Evolutionary conservation across 2,797 vertebrate species (phyloP), one percentile per base, ranked within the genome.

Genomic region (Spinibarbus caldwelli): DNA sequence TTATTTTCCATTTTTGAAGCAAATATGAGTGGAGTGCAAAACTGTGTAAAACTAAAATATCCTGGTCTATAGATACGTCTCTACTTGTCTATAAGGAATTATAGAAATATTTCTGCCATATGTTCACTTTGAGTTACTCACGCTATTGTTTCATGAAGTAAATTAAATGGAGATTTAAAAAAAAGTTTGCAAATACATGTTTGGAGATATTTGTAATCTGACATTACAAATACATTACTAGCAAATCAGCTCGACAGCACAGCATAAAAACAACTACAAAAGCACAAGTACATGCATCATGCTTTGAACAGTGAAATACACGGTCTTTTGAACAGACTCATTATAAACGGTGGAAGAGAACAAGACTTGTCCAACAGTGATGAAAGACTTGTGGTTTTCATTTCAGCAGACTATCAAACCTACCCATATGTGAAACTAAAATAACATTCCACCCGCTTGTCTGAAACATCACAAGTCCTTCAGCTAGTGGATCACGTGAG

Each of bases 381-480:
- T 73, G 71, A 73, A 73, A 73, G 71, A 73, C 26, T 19, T 47
- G 43, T 47, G 70, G 15, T 19, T 73, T 49, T 77, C 49, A 52
- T 23, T 77, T 21, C 31, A 26, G 47, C 31, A 77, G 21, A 77
- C 34, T 17, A 57, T 77, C 75, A 54, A 77, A 54, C 49, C 73
- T 47, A 77, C 19, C 19, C 31, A 54, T 34, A 77, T 77, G 73
- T 77, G 75, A 77, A 77, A 76, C 29, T 38, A 38, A 57, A 77
- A 78, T n/a, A 4, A 36, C 52, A 54, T 36, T 78, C 52, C 23
- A 59, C 52, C 34, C 31, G 11, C 52, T 78, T 34, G 71, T 73
- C 71, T 73, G 71, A 73, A 49, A 21, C 9, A 21, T 49, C 26
- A 31, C 8, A 73, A 21, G 26, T 49, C 26, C 31, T 57, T 31